A percentile compares a stretch with the other conserved stretches of the same genome.
Conservation (phyloP, 1,140 invertebrate genomes). For the Danaus plexippus region DNA sequence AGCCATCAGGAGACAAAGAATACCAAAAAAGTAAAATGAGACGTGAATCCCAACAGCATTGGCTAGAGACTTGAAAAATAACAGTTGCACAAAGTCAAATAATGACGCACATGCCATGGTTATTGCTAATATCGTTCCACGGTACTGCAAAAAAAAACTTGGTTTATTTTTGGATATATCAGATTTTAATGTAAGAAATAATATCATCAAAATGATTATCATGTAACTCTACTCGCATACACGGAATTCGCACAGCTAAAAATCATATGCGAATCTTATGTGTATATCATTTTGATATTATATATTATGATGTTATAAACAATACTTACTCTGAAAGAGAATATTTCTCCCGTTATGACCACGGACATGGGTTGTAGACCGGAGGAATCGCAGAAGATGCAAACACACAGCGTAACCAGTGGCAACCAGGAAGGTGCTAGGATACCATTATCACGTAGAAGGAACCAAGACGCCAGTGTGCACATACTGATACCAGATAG, state of each 20-base stretch:
- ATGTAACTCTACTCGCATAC: too few relatives aligned
- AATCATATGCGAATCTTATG: too few relatives aligned
- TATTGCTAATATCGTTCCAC: slow-evolving; percentile 20
- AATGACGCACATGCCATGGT: slow-evolving; percentile 19
- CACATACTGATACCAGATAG: slow-evolving; percentile 30
- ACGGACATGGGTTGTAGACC: slow-evolving; percentile 26
- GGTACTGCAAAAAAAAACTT: slow-evolving; percentile 23
- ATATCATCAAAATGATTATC: too few relatives aligned
- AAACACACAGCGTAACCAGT: slow-evolving; percentile 27
- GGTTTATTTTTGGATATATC: too few relatives aligned
- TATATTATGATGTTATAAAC: too few relatives aligned
- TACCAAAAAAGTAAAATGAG: slow-evolving; percentile 22
- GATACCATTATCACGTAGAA: slow-evolving; percentile 14
- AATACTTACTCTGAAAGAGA: slow-evolving; percentile 25
- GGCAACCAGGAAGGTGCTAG: slow-evolving; percentile 21
- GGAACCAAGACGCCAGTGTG: slow-evolving; percentile 24
- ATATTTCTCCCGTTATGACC: slow-evolving; percentile 25
- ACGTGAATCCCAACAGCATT: slow-evolving; percentile 15
- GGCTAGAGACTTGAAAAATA: slow-evolving; percentile 21
- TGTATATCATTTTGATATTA: too few relatives aligned
- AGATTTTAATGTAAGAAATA: too few relatives aligned
- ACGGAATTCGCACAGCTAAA: too few relatives aligned
- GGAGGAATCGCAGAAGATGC: slow-evolving; percentile 28
- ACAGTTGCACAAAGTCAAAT: slow-evolving; percentile 21
- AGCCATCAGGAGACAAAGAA: slow-evolving; percentile 18